These are phyloP conservation scores for Eueides isabella DNA, from an alignment of 1,140 invertebrate species.

Conservation along the genomic window DNA sequence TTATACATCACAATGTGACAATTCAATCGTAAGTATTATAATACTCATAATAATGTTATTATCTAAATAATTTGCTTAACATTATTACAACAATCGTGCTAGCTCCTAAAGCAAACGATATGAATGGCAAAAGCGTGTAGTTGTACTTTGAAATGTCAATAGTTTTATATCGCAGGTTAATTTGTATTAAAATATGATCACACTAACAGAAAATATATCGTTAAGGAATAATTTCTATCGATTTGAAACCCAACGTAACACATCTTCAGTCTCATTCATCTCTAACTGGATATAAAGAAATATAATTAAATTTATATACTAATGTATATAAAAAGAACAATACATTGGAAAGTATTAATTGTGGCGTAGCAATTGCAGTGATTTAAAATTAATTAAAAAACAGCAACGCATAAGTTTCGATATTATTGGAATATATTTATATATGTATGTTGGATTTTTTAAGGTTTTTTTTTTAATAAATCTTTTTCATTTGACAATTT, in stretches of 20 bases:
- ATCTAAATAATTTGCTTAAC: slow-evolving; percentile 22
- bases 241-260: slow-evolving; percentile 39
- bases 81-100: slow-evolving; percentile 24
- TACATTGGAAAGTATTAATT: neutral
- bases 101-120: slow-evolving; percentile 61
- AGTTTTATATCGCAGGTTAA: neutral
- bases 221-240: neutral
- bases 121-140: slow-evolving; percentile 58
- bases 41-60: slow-evolving; percentile 25
- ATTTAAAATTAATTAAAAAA: slow-evolving; percentile 43
- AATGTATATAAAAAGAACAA: neutral
- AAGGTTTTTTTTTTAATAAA: neutral
- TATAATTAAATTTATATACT: slow-evolving; percentile 3
- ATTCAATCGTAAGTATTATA: slow-evolving; percentile 28
- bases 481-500: slow-evolving; percentile 19
- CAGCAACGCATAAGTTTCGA: slow-evolving; percentile 36
- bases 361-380: slow-evolving; percentile 29
- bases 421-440: neutral
- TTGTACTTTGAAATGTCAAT: slow-evolving; percentile 37
- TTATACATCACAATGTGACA: slow-evolving; percentile 72
- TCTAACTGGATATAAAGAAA: neutral
- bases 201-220: neutral
- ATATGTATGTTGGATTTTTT: neutral
- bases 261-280: slow-evolving; percentile 67
- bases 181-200: neutral